Evolutionary conservation across 2,888 invertebrate genomes (phyloP).

Genomic region (Sarcophaga carnaria): DNA sequence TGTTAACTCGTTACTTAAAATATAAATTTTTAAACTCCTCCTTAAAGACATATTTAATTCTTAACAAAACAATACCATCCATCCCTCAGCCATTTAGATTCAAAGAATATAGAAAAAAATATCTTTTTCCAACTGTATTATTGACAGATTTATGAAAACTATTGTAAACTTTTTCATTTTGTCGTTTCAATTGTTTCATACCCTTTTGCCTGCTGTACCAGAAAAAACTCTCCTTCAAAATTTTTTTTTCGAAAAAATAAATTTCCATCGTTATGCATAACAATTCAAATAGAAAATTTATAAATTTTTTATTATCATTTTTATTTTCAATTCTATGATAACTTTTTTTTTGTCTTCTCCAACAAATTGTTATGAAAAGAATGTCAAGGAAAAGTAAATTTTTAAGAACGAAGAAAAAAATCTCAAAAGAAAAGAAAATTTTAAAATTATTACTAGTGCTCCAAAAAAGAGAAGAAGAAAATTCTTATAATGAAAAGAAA

Average conservation of each 20-base stretch:
- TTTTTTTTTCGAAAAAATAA: slow-evolving; percentile 6
- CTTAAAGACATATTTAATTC: too few species aligned
- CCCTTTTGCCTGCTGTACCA: slow-evolving; percentile 7
- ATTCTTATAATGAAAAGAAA: not conserved
- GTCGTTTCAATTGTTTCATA: not conserved
- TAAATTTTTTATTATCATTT: slow-evolving; percentile 24
- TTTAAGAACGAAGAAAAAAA: not conserved
- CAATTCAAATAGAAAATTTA: slow-evolving; percentile 63
- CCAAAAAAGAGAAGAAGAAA: not conserved
- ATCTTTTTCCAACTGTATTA: slow-evolving; percentile 32
- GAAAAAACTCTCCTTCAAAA: slow-evolving; percentile 21
- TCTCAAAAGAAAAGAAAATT: not conserved
- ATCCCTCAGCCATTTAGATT: too few species aligned
- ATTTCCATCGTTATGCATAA: slow-evolving; percentile 40
- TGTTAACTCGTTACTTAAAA: too few species aligned
- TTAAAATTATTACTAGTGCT: not conserved
- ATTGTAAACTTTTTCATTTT: slow-evolving; percentile 47
- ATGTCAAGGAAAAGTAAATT: slow-evolving; percentile 49
- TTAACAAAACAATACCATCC: too few species aligned
- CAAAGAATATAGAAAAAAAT: not conserved
- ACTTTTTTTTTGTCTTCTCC: slow-evolving; percentile 58
- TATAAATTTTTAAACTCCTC: too few species aligned
- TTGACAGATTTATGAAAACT: slow-evolving; percentile 68
- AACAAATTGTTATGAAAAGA: slow-evolving; percentile 54
- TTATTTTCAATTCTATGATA: slow-evolving; percentile 20